Conservation (phyloP, 2,797 vertebrate genomes). For the Parauchenoglanis punctatus region DNA sequence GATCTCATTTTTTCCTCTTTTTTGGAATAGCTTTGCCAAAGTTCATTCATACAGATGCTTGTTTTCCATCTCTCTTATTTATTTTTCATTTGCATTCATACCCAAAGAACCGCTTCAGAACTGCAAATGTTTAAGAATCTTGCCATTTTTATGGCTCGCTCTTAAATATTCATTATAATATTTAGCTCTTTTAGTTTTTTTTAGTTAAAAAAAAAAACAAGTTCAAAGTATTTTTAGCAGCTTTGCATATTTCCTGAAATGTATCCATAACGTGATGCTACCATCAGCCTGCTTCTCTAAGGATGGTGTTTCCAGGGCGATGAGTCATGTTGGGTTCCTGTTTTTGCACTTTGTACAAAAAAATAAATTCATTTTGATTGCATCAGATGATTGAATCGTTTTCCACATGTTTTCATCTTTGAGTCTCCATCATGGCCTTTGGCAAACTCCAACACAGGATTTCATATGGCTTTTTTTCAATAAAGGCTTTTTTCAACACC, state of each 20-base stretch:
- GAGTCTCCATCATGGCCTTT: neutral
- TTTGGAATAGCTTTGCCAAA: neutral
- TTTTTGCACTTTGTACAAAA: neutral
- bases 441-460: neutral
- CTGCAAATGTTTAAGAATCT: neutral
- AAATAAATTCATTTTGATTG: neutral
- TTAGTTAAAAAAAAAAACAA: neutral
- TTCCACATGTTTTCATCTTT: neutral
- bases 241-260: neutral
- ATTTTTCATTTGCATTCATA: neutral
- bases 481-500: neutral
- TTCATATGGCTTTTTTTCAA: neutral
- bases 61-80: neutral
- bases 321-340: neutral
- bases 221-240: neutral
- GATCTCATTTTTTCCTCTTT: neutral
- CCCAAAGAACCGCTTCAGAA: neutral
- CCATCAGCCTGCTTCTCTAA: neutral
- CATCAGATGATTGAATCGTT: neutral
- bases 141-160: neutral
- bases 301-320: neutral
- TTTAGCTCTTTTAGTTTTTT: no score
- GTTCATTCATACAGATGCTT: neutral
- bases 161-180: neutral
- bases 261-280: neutral